Evolutionary conservation across 2,888 invertebrate genomes (phyloP).

Genomic region (Athetis lepigone): DNA sequence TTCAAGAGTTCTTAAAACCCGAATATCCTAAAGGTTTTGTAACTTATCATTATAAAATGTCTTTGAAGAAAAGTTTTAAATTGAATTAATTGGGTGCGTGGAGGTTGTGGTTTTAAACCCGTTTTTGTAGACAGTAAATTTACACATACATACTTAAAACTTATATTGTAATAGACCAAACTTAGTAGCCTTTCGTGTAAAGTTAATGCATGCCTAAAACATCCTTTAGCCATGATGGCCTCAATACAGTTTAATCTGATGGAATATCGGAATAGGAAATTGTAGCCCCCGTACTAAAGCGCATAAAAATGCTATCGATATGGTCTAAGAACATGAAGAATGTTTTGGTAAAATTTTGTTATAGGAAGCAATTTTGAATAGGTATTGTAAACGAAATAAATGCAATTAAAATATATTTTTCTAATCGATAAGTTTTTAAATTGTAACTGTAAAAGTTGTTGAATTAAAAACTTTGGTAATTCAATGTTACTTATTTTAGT

Average conservation of each 20-base stretch:
- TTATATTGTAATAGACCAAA: neutral
- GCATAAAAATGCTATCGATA: constrained; percentile 44
- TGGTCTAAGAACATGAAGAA: constrained; percentile 18
- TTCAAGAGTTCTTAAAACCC: no score
- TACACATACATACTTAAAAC: neutral
- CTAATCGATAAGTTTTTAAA: neutral
- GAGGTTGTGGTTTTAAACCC: no score
- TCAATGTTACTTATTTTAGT: no score
- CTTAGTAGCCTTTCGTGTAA: constrained; percentile 19
- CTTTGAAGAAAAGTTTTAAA: no score
- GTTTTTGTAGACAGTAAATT: no score
- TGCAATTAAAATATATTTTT: neutral
- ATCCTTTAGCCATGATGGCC: constrained; percentile 36
- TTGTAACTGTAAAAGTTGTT: neutral
- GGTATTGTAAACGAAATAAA: neutral
- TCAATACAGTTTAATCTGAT: constrained; percentile 52
- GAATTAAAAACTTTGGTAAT: neutral
- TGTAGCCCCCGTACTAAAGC: constrained; percentile 39
- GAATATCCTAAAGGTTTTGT: no score
- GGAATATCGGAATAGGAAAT: constrained; percentile 51
- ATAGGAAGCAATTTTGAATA: constrained; percentile 5
- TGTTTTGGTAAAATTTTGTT: neutral
- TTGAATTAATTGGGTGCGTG: no score
- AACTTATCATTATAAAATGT: no score
- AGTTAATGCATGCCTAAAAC: constrained; percentile 37